Percentiles rank a stretch among this genome's conserved stretches.
Conservation (phyloP, 1,140 invertebrate genomes). For the Trichonephila inaurata region DNA sequence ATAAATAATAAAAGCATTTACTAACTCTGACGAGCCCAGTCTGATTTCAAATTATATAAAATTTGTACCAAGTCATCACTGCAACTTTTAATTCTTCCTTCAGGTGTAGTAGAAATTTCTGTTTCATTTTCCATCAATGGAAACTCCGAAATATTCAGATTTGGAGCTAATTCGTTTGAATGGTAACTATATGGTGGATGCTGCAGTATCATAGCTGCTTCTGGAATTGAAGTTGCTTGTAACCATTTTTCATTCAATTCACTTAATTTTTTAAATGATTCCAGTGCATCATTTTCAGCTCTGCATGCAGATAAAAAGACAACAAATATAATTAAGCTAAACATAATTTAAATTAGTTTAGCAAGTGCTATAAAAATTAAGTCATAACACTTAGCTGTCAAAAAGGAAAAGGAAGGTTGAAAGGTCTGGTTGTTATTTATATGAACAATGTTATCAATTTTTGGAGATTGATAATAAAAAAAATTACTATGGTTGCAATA, state of each 20-base stretch:
- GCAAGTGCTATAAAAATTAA: background rate
- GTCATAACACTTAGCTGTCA: background rate
- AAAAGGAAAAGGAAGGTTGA: background rate
- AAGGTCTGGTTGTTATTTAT: background rate
- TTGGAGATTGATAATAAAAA: background rate
- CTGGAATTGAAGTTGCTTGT: conserved; percentile 37
- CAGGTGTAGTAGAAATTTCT: background rate
- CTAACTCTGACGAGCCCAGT: conserved; percentile 71
- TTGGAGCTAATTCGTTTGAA: background rate
- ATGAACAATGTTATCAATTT: conserved; percentile 50
- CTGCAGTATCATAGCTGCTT: conserved; percentile 32
- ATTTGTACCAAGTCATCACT: conserved; percentile 64
- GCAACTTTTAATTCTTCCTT: conserved; percentile 2
- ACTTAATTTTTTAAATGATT: conserved; percentile 54
- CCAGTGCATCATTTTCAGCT: background rate
- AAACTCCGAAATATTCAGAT: background rate
- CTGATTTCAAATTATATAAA: conserved; percentile 32
- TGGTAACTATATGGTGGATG: conserved; percentile 39
- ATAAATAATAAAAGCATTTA: background rate
- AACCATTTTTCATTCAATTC: conserved; percentile 57
- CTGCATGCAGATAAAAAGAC: background rate
- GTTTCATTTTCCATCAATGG: background rate
- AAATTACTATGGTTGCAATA: background rate
- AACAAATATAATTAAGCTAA: background rate
- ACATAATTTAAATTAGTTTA: background rate